phyloP scores from a whole-genome alignment of 2,797 vertebrate species.

The Pelobates cultripes region DNA sequence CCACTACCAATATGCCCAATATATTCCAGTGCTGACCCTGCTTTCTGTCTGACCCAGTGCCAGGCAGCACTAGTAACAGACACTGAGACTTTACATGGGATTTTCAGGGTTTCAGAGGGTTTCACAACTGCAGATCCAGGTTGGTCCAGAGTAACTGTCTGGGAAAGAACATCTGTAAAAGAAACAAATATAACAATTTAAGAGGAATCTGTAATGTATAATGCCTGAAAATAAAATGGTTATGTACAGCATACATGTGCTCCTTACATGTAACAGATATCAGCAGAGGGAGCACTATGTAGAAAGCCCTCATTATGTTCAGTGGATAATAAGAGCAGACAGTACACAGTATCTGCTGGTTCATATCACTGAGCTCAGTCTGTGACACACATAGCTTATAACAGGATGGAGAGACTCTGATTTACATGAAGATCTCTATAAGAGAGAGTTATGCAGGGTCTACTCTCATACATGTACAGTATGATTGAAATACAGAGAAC shows the following conservation, averaged over 20 bases:
- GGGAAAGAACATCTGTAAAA: neutral
- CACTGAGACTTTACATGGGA: neutral
- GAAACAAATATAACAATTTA: neutral
- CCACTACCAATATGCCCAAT: neutral
- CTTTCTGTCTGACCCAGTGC: slow-evolving; percentile 1
- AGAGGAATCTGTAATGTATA: too few species aligned
- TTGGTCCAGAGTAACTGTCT: neutral
- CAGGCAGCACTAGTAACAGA: neutral
- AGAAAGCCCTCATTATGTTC: neutral
- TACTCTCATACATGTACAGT: too few species aligned
- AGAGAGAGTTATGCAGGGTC: neutral
- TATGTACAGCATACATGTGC: neutral
- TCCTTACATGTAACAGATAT: neutral
- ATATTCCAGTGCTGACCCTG: neutral
- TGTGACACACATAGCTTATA: neutral
- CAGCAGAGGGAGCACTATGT: neutral
- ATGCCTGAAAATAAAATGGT: too few species aligned
- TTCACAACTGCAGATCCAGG: neutral
- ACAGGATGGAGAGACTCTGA: neutral
- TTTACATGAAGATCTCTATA: neutral
- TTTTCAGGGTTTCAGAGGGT: slow-evolving; percentile 9
- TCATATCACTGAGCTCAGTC: neutral
- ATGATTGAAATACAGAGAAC: too few species aligned
- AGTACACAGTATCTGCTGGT: neutral
- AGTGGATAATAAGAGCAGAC: neutral